Base-by-base conservation (phyloP, 2,888 invertebrate genomes). In the Margaritifera margaritifera region DNA sequence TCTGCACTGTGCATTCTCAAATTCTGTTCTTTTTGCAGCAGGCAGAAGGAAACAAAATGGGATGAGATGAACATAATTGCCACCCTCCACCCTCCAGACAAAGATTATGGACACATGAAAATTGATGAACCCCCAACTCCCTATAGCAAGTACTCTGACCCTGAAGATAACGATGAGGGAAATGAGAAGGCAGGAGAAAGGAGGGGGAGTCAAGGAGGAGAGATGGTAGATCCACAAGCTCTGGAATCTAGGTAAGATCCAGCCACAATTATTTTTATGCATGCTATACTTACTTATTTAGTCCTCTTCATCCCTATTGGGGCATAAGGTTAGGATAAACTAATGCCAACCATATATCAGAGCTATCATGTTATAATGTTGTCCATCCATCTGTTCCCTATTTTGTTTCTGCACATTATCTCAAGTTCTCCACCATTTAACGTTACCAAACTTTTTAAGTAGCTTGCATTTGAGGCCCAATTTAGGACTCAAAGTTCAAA, bases 101-200 rank as follows among this genome's bases (percentile, higher is more conserved):
- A 99, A 91, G 99, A 99, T 91, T 99, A 99, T 91, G 99, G 99
- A 15, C 97, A 97, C 88, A 99, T 99, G 98, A 99, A 99, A 86
- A 91, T 92, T 53, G 90, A 90, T 67, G 99, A 99, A 91, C 99
- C 99, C 2, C 98, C 98, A 90, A 99, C 99, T 42, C 99, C 99
- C 0, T 95, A 93, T 85, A 93, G 93, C 88, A 93, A 93, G 78
- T 90, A 88, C 68, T 88, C 89, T 61, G 91, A 91, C 58, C 83
- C 86, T 25, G 90, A 90, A 66, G 86, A 87, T 56, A 89, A 90
- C 56, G 90, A 89, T n/a, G 76, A 71, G 19, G 74, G 69, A n/a
- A 90, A 92, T 58, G 93, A 93, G 84, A 76, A 68, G 24, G 69
- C 55, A 51, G 62, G 54, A 27, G 90, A 93, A 53, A 73, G 85